These are phyloP conservation scores for Cyclopterus lumpus DNA, from an alignment of 2,797 vertebrate genomes.

Conservation along the genomic window DNA sequence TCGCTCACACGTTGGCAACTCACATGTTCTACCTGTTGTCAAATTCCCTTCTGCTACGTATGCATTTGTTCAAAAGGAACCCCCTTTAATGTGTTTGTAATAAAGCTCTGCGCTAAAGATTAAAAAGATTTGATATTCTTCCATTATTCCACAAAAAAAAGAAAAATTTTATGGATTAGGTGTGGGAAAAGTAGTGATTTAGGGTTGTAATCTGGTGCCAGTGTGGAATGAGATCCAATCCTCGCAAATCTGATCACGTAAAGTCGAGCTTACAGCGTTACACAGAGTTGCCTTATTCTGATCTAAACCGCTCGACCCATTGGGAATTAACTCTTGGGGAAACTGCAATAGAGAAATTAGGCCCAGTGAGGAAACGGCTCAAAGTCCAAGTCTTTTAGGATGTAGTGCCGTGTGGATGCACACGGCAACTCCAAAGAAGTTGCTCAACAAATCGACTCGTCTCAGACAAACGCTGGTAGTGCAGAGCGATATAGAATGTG, in stretches of 20 bases:
- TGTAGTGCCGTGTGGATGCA: neutral
- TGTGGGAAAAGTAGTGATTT: conserved; percentile 21
- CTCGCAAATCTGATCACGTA: conserved; percentile 57
- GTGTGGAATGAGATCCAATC: conserved; percentile 50
- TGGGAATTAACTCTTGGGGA: conserved; percentile 29
- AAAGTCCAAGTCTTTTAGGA: conserved; percentile 9
- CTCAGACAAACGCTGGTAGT: conserved; percentile 65
- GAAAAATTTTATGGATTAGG: neutral
- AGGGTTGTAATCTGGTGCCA: conserved; percentile 54
- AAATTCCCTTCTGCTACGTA: conserved; percentile 15
- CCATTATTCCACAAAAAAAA: conserved; percentile 19
- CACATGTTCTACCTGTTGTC: conserved; percentile 58
- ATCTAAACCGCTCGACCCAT: conserved; percentile 27
- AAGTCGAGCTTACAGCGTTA: conserved; percentile 29
- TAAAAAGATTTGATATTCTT: conserved; percentile 41
- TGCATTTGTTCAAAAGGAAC: conserved; percentile 6
- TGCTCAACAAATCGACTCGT: conserved; percentile 29
- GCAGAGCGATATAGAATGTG: conserved; percentile 53
- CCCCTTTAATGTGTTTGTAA: neutral
- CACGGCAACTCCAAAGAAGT: conserved; percentile 14
- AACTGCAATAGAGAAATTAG: conserved; percentile 8
- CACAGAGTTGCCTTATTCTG: conserved; percentile 39
- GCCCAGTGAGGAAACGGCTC: neutral
- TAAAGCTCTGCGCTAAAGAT: neutral
- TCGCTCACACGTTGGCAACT: conserved; percentile 56